These are phyloP conservation scores for Galaxea fascicularis DNA, from an alignment of 92 coral and sea anemone genomes.

Conservation along the genomic window DNA sequence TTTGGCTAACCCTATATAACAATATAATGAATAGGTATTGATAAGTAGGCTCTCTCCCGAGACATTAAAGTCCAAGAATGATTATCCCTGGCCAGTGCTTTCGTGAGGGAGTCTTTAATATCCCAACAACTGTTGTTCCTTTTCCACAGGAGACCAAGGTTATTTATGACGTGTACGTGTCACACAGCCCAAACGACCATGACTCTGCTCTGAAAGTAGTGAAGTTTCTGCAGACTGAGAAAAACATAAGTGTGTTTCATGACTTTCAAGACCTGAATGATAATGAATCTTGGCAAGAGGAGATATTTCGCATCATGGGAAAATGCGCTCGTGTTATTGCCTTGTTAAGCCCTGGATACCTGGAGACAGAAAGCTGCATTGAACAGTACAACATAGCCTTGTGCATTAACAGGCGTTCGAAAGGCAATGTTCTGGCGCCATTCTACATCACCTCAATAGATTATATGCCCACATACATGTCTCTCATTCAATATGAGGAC, in stretches of 20 bases:
- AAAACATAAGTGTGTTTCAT: slow-evolving; percentile 70
- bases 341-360: slow-evolving; percentile 80
- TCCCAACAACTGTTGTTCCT: not conserved
- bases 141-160: not conserved
- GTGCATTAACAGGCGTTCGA: slow-evolving; percentile 81
- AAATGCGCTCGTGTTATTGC: slow-evolving; percentile 87
- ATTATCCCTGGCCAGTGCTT: not conserved
- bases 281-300: slow-evolving; percentile 93
- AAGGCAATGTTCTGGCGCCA: slow-evolving; percentile 87
- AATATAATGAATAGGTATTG: too few species aligned
- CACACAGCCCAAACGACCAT: slow-evolving; percentile 87
- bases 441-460: slow-evolving; percentile 76
- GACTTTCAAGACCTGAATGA: slow-evolving; percentile 79
- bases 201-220: slow-evolving; percentile 69
- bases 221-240: slow-evolving; percentile 60
- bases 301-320: slow-evolving; percentile 81
- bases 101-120: not conserved
- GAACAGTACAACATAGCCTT: slow-evolving; percentile 96
- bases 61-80: too few species aligned
- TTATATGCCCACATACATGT: slow-evolving; percentile 92
- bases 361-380: slow-evolving; percentile 81
- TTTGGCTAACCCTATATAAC: too few species aligned
- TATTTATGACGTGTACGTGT: slow-evolving; percentile 80
- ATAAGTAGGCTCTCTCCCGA: too few species aligned
- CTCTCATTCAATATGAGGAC: slow-evolving; percentile 91